Evolutionary conservation across 2,113 vertebrate species (phyloP).

Genomic region (Peucedramus taeniatus): DNA sequence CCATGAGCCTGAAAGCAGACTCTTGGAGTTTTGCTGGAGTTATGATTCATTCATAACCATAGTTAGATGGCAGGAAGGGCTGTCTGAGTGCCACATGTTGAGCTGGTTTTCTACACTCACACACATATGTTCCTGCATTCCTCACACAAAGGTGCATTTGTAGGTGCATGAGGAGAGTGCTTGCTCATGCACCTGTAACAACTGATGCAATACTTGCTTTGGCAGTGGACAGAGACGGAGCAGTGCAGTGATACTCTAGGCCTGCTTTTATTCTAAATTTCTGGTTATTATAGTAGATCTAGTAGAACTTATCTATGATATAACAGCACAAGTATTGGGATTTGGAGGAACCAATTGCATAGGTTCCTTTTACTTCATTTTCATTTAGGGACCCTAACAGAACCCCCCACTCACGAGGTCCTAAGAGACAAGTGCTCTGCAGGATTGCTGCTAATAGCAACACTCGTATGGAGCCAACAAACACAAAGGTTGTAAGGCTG

Average conservation of each 20-base stretch:
- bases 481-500: not conserved
- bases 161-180: not conserved
- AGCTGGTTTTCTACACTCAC: not conserved
- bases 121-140: not conserved
- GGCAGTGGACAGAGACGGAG: not conserved
- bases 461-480: not conserved
- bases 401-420: rapidly evolving
- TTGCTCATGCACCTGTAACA: not conserved
- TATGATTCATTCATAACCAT: not conserved
- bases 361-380: not conserved
- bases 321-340: not conserved
- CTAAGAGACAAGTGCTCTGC: not conserved
- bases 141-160: not conserved
- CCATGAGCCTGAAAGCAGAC: not conserved
- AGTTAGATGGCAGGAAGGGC: not conserved
- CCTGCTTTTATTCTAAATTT: not conserved
- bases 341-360: not conserved
- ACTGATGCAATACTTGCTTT: not conserved
- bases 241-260: not conserved
- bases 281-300: not conserved
- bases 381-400: not conserved
- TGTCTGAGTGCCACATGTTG: constrained; percentile 5
- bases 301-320: not conserved
- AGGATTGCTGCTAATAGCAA: not conserved
- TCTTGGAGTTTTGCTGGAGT: not conserved